Conservation (phyloP, 2,797 vertebrate species). For the Amblyopsis hoosieri region DNA sequence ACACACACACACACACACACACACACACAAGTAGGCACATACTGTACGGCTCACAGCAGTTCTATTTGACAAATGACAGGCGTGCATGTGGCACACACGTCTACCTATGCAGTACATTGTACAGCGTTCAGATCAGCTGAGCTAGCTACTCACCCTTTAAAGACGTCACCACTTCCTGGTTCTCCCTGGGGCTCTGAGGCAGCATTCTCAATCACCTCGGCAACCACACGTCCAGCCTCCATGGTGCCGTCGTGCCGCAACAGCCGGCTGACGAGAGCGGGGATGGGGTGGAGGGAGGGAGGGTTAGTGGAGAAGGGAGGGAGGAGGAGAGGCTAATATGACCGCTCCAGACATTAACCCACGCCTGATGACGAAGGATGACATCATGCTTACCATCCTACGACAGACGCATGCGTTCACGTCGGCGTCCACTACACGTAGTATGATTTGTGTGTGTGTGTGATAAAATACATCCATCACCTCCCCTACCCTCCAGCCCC, state of each 20-base stretch:
- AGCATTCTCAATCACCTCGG: slow-evolving; percentile 77
- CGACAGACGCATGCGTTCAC: background rate
- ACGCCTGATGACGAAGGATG: slow-evolving; percentile 62
- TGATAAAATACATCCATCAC: too few species aligned
- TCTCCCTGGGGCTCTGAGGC: slow-evolving; percentile 73
- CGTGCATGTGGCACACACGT: background rate
- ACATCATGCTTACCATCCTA: slow-evolving; percentile 61
- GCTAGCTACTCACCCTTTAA: slow-evolving; percentile 75
- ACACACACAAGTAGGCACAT: slow-evolving; percentile 4
- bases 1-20: slow-evolving; percentile 9
- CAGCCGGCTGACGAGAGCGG: slow-evolving; percentile 63
- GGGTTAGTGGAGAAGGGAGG: slow-evolving; percentile 24
- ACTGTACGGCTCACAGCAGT: slow-evolving; percentile 1
- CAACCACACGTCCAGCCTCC: slow-evolving; percentile 80
- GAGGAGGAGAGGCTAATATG: slow-evolving; percentile 35
- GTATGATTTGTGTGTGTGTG: too few species aligned
- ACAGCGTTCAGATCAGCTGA: slow-evolving; percentile 31
- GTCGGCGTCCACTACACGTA: too few species aligned
- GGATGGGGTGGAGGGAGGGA: slow-evolving; percentile 30
- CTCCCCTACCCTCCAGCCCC: too few species aligned
- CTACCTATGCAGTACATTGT: slow-evolving; percentile 22
- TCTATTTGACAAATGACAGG: slow-evolving; percentile 17
- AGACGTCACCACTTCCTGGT: slow-evolving; percentile 76
- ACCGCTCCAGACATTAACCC: slow-evolving; percentile 64
- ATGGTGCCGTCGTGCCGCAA: slow-evolving; percentile 79